A percentile compares a stretch with the other conserved stretches of the same genome.
phyloP scores from a whole-genome alignment of 2,888 invertebrate genomes.

The Thera britannica region DNA sequence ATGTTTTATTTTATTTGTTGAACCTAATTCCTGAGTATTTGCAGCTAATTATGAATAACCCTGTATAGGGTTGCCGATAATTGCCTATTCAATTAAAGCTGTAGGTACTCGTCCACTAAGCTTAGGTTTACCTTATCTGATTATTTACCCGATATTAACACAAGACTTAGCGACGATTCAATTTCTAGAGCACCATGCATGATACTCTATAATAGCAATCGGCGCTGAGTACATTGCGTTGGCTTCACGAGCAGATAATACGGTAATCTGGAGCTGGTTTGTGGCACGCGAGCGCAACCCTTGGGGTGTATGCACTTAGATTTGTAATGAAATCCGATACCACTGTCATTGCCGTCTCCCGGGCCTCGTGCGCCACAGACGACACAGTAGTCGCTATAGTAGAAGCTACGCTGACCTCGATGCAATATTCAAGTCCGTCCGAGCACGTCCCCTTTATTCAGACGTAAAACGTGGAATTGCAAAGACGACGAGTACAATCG shows the following conservation, averaged over 20 bases:
- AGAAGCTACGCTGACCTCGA: slow-evolving; percentile 12
- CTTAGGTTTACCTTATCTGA: no score
- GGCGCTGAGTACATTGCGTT: no score
- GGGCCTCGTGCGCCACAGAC: slow-evolving; percentile 9
- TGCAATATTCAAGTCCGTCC: slow-evolving; percentile 40
- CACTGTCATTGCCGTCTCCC: neutral
- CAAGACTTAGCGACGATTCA: no score
- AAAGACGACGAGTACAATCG: slow-evolving; percentile 41
- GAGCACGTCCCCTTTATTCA: slow-evolving; percentile 43
- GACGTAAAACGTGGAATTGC: slow-evolving; percentile 41
- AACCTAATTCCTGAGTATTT: no score
- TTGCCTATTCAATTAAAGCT: no score
- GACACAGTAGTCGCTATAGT: neutral
- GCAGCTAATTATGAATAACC: no score
- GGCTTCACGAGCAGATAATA: neutral
- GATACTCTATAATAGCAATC: no score
- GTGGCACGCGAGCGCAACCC: neutral
- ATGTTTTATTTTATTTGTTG: no score
- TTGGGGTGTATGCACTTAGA: neutral
- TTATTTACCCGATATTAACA: no score
- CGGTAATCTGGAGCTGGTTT: neutral
- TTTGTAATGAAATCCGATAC: slow-evolving; percentile 3
- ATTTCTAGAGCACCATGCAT: no score
- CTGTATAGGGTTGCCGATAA: no score
- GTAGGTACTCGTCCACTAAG: no score